Conservation (phyloP, 1,140 invertebrate species). For the Drosophila parabipectinata region DNA sequence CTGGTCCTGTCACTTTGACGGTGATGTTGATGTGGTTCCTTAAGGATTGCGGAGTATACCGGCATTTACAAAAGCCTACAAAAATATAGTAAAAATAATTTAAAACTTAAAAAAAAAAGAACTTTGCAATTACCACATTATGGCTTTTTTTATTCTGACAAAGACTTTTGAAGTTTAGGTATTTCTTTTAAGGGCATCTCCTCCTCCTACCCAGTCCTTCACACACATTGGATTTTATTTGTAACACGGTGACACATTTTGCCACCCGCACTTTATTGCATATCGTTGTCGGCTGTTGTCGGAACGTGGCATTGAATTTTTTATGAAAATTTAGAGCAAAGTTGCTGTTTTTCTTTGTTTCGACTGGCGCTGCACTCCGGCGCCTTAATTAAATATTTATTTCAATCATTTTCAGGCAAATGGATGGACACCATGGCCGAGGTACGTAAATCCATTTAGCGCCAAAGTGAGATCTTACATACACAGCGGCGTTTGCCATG, state of each 20-base stretch:
- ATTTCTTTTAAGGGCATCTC: conserved; percentile 14
- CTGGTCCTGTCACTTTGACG: conserved; percentile 77
- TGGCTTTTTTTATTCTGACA: background rate
- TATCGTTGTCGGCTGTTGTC: conserved; percentile 39
- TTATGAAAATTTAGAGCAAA: conserved; percentile 79
- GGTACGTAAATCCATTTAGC: conserved; percentile 35
- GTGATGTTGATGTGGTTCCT: conserved; percentile 51
- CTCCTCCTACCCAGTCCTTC: background rate
- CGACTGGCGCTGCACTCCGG: conserved; percentile 40
- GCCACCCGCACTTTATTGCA: conserved; percentile 69
- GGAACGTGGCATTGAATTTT: conserved; percentile 73
- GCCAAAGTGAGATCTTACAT: conserved; percentile 42
- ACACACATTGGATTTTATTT: conserved; percentile 40
- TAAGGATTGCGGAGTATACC: background rate
- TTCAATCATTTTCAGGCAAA: conserved; percentile 71
- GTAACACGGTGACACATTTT: conserved; percentile 63
- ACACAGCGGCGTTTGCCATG: background rate
- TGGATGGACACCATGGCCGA: conserved; percentile 43
- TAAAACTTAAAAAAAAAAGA: background rate
- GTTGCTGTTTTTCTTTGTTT: conserved; percentile 26
- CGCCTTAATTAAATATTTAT: conserved; percentile 80
- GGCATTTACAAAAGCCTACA: background rate
- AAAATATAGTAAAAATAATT: background rate
- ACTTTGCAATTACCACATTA: background rate
- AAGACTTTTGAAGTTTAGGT: background rate